Base-by-base conservation (phyloP, 2,888 invertebrate genomes). In the Diadegma fenestrale region DNA sequence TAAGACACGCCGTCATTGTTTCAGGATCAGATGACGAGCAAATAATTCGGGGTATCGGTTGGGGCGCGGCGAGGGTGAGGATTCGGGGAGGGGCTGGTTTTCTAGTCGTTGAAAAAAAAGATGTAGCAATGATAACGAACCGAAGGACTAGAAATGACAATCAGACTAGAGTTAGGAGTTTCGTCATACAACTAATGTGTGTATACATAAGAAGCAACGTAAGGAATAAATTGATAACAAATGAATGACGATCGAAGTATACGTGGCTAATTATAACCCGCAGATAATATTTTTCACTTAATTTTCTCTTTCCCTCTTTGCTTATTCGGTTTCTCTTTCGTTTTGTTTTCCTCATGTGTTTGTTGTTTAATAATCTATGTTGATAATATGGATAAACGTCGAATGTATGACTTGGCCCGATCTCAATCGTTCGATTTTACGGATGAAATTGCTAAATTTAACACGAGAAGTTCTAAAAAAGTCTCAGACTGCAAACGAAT, bases 391-490 rank as follows among this genome's bases (percentile, higher is more conserved):
- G 88, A 88, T 85, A 81, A 86, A 89, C 86, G 88, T 90, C 86
- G 87, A 89, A 88, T 86, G 85, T 88, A 73, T 88, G 86, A 86
- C 88, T 89, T 88, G 88, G 87, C 87, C 80, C 89, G 89, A 89
- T 87, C 48, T 80, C 91, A 86, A 87, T 88, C 89, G 89, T 88
- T 92, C 83, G 85, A 86, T 87, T 91, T 91, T 84, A 92, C 89
- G 90, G 89, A 90, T 91, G 90, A 93, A 91, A 90, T 88, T 88
- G 91, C 92, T 92, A 92, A 85, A 91, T 92, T 90, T 89, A 91
- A 92, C 89, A 89, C 87, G 89, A 91, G 88, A 88, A 89, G 89
- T 87, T 88, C 89, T 92, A 92, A 92, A 91, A 90, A 89, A 92
- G 90, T 88, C 87, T 89, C 80, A 78, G 89, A 91, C 85, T 89